Conservation (phyloP, 37 sponge, comb jelly and placozoan species). For the Crambe crambe region DNA sequence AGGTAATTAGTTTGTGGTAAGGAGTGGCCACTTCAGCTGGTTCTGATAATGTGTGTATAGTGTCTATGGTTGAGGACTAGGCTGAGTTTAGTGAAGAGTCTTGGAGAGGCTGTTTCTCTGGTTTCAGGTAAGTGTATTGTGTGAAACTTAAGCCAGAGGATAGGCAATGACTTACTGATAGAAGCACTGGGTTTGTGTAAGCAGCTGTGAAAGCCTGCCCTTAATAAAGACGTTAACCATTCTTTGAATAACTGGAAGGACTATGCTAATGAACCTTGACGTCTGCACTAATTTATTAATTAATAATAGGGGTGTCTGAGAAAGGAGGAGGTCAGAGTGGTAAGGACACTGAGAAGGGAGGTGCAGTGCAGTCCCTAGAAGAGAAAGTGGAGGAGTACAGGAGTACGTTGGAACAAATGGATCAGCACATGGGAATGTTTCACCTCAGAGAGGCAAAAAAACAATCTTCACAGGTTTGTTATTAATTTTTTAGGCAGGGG, state of each 20-base stretch:
- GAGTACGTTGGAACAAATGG: conserved; percentile 11
- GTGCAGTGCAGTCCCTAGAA: neutral
- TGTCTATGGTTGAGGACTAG: conserved; percentile 39
- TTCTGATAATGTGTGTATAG: neutral
- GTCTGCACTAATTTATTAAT: no score
- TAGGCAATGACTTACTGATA: no score
- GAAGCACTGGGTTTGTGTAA: no score
- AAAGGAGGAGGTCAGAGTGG: neutral
- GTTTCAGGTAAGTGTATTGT: neutral
- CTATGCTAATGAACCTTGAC: no score
- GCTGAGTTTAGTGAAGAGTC: conserved; percentile 5
- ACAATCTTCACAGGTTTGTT: conserved; percentile 12
- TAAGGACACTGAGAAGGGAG: neutral
- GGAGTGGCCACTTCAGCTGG: neutral
- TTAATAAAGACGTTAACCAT: no score
- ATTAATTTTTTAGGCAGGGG: neutral
- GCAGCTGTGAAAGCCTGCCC: no score
- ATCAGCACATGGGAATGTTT: conserved; percentile 14
- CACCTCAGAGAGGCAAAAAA: conserved; percentile 15
- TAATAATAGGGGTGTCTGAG: neutral
- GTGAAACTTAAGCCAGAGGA: no score
- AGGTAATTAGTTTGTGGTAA: conserved; percentile 5
- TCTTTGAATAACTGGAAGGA: no score
- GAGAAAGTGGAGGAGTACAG: conserved; percentile 24
- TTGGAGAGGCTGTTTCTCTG: neutral